Conservation (phyloP, 2,113 vertebrate species). For the Falco punctatus region DNA sequence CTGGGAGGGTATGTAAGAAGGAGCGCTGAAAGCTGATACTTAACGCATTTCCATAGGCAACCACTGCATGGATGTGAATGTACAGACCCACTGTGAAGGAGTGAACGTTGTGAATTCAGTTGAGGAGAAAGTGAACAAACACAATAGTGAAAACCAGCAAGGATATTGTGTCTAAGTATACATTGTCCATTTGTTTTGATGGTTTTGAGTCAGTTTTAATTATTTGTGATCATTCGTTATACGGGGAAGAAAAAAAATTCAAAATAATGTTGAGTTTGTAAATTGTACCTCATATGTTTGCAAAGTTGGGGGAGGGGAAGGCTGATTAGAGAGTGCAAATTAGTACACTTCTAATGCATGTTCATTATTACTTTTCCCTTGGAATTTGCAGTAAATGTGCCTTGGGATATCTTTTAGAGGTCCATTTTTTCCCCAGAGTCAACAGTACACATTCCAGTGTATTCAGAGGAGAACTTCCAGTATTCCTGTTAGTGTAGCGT, state of each 20-base stretch:
- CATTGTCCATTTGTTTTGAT: neutral
- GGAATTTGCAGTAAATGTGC: neutral
- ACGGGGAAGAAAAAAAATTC: neutral
- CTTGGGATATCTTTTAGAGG: neutral
- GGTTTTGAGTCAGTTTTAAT: neutral
- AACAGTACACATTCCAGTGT: neutral
- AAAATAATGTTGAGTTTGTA: neutral
- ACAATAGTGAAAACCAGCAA: neutral
- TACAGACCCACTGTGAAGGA: neutral
- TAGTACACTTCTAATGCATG: neutral
- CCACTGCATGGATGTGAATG: neutral
- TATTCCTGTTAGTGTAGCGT: neutral
- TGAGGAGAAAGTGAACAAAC: slow-evolving; percentile 26
- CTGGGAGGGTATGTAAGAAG: slow-evolving; percentile 9
- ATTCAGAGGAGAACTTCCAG: neutral
- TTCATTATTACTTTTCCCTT: neutral
- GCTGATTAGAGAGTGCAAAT: neutral
- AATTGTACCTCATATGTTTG: neutral
- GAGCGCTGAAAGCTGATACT: slow-evolving; percentile 22
- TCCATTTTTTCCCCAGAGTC: neutral
- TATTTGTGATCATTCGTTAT: neutral
- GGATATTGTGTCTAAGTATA: neutral
- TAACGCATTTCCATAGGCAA: neutral
- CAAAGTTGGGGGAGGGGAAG: neutral
- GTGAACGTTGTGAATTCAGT: slow-evolving; percentile 5